Evolutionary conservation across 2,888 invertebrate species (phyloP).

Genomic region (Falcaria lacertinaria): DNA sequence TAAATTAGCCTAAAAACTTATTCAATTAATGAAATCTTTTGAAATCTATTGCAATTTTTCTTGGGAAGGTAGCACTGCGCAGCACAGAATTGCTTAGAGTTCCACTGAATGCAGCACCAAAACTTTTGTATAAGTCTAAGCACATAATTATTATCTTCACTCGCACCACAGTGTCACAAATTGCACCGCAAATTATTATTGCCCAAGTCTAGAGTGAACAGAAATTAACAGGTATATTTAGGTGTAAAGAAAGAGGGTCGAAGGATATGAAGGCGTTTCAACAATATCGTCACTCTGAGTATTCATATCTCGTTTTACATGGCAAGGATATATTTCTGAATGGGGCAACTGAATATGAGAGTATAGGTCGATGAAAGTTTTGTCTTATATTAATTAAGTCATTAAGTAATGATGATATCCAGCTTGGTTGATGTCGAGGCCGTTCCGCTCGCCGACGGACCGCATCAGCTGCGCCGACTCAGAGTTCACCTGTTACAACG

Average conservation of each 20-base stretch:
- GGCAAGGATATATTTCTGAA: too few relatives aligned
- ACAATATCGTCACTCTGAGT: too few relatives aligned
- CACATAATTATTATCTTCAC: not conserved
- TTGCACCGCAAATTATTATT: not conserved
- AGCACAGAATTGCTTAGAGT: not conserved
- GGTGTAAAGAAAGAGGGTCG: too few relatives aligned
- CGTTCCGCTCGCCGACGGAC: constrained; percentile 49
- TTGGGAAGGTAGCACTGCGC: not conserved
- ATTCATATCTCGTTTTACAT: too few relatives aligned
- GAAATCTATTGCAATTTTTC: too few relatives aligned
- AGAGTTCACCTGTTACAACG: constrained; percentile 87
- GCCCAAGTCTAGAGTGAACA: not conserved
- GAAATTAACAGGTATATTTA: too few relatives aligned
- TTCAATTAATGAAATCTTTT: too few relatives aligned
- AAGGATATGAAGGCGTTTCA: too few relatives aligned
- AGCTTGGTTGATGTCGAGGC: constrained; percentile 60
- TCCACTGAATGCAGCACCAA: not conserved
- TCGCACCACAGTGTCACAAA: not conserved
- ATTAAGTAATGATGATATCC: constrained; percentile 28
- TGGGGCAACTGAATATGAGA: too few relatives aligned
- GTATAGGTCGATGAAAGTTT: too few relatives aligned
- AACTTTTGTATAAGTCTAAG: not conserved
- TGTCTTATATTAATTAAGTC: too few relatives aligned
- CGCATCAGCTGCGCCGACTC: constrained; percentile 76
- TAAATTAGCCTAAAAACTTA: too few relatives aligned